Percentiles rank a stretch among this genome's conserved stretches.
phyloP scores from a whole-genome alignment of 1,140 invertebrate genomes.

The Drosophila takahashii region DNA sequence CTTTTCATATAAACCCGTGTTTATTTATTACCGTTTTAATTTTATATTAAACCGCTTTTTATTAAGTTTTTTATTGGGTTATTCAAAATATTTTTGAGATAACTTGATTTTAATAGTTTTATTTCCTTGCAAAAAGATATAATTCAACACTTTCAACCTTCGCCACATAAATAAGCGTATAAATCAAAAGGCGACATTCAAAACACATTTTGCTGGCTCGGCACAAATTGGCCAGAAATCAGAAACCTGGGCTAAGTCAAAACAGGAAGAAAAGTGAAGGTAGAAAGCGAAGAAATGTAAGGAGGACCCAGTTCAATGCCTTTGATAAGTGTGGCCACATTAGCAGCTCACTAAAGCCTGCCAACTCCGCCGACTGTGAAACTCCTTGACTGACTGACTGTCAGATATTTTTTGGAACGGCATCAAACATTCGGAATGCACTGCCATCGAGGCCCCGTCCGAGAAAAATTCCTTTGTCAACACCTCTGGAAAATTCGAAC shows the following conservation, averaged over 20 bases:
- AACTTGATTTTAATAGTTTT: no score
- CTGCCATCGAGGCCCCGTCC: constrained; percentile 27
- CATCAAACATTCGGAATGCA: constrained; percentile 61
- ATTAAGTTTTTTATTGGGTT: no score
- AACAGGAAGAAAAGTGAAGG: constrained; percentile 50
- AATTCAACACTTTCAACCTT: not conserved
- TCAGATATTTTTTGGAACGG: constrained; percentile 65
- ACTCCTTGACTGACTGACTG: constrained; percentile 40
- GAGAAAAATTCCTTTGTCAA: constrained; percentile 63
- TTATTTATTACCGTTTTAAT: no score
- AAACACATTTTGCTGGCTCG: constrained; percentile 28
- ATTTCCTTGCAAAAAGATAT: not conserved
- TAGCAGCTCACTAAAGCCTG: constrained; percentile 25
- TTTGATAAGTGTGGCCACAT: constrained; percentile 61
- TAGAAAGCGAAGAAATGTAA: not conserved
- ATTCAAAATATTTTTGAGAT: no score
- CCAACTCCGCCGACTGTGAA: not conserved
- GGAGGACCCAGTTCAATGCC: constrained; percentile 36
- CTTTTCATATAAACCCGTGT: no score
- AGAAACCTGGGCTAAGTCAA: constrained; percentile 36
- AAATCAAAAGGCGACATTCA: constrained; percentile 13
- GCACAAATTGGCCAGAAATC: constrained; percentile 28
- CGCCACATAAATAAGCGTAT: not conserved
- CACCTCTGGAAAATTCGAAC: constrained; percentile 35
- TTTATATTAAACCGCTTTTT: no score